These are phyloP conservation scores for Trichonephila inaurata DNA, from an alignment of 1,140 invertebrate genomes.

Conservation along the genomic window DNA sequence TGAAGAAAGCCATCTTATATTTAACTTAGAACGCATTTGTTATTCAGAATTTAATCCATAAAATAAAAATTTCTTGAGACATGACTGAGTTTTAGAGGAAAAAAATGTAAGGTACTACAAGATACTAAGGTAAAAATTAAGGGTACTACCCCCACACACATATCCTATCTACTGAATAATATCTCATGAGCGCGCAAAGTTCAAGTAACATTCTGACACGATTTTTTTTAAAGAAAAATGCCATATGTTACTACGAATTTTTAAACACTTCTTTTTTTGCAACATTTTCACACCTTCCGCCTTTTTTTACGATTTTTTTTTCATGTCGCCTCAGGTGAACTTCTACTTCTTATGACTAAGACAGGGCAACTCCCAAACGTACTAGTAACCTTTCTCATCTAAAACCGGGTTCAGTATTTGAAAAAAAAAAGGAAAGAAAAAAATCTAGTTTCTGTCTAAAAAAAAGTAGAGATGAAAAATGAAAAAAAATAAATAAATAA, in stretches of 20 bases:
- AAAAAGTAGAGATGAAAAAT: background rate
- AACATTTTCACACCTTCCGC: background rate
- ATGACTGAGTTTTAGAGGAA: too few species aligned
- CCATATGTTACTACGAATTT: slow-evolving; percentile 38
- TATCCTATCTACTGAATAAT: background rate
- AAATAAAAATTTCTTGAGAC: too few species aligned
- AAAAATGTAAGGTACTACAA: too few species aligned
- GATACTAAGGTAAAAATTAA: too few species aligned
- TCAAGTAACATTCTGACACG: slow-evolving; percentile 2
- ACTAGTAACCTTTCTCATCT: slow-evolving; percentile 21
- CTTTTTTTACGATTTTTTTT: background rate
- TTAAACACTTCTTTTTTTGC: slow-evolving; percentile 19
- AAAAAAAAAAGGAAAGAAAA: background rate
- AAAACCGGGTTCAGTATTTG: slow-evolving; percentile 12
- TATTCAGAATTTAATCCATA: too few species aligned
- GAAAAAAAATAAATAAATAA: too few species aligned
- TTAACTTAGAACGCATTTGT: too few species aligned
- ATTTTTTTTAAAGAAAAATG: background rate
- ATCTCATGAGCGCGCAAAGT: background rate
- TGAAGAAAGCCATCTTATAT: too few species aligned
- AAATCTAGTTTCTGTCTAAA: slow-evolving; percentile 2
- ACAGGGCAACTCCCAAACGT: slow-evolving; percentile 18
- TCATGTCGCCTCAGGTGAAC: slow-evolving; percentile 16
- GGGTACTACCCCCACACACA: background rate
- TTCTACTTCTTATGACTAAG: background rate